A percentile compares a stretch with the other conserved stretches of the same genome.
Evolutionary conservation across 2,797 vertebrate species (phyloP).

Genomic region (Dendrocincla tyrannina): DNA sequence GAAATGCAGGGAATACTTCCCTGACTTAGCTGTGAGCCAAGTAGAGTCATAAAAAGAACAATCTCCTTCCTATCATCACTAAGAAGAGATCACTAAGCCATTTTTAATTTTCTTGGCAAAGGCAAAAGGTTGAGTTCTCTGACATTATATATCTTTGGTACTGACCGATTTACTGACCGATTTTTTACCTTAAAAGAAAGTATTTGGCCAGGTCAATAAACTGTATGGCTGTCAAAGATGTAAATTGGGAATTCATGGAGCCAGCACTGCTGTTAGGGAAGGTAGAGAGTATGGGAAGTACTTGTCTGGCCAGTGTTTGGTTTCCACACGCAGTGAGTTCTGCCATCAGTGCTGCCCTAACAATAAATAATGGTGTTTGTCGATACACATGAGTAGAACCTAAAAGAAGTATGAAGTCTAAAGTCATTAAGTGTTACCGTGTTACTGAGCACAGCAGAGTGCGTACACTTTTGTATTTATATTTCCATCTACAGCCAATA

Average conservation of each 20-base stretch:
- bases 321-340: not conserved
- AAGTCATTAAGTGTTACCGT: constrained; percentile 15
- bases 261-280: not conserved
- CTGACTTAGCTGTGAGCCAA: not conserved
- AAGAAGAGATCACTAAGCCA: not conserved
- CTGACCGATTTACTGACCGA: not conserved
- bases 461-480: constrained; percentile 54
- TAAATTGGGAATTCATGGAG: not conserved
- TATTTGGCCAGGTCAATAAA: not conserved
- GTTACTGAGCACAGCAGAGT: constrained; percentile 18
- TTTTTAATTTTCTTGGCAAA: constrained; percentile 45
- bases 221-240: not conserved
- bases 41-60: not conserved
- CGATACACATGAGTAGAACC: not conserved
- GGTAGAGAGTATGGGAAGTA: fast-evolving
- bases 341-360: not conserved
- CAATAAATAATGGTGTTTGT: constrained; percentile 31
- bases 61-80: not conserved
- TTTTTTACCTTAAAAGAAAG: constrained; percentile 13
- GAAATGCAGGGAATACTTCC: not conserved
- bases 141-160: not conserved
- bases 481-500: constrained; percentile 32
- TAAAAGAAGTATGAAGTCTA: constrained; percentile 31
- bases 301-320: not conserved
- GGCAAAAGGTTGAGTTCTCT: not conserved